phyloP scores from a whole-genome alignment of 2,888 invertebrate species.

The Meiosimyza decipiens region DNA sequence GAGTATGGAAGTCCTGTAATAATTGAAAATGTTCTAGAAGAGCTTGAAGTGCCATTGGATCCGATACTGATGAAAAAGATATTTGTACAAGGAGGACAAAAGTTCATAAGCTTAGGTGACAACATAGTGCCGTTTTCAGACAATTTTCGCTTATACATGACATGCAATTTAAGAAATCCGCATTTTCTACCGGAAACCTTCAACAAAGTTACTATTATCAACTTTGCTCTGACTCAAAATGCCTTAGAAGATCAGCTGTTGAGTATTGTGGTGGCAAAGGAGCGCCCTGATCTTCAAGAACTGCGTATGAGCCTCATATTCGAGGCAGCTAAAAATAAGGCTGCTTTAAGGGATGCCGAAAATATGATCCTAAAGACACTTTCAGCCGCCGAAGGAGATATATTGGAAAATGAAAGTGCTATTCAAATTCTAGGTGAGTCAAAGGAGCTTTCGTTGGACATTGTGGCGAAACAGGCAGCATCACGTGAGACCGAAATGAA shows the following conservation, averaged over 20 bases:
- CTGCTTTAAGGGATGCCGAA: constrained; percentile 85
- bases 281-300: constrained; percentile 89
- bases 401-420: constrained; percentile 90
- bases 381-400: constrained; percentile 85
- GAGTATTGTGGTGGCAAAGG: constrained; percentile 88
- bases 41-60: constrained; percentile 87
- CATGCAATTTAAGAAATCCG: constrained; percentile 89
- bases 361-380: constrained; percentile 88
- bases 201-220: constrained; percentile 86
- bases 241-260: constrained; percentile 88
- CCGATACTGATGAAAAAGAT: constrained; percentile 82
- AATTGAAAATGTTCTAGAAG: constrained; percentile 86
- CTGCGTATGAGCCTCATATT: constrained; percentile 82
- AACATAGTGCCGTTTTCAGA: constrained; percentile 82
- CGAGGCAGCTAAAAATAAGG: constrained; percentile 82
- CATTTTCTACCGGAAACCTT: constrained; percentile 89
- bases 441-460: constrained; percentile 83
- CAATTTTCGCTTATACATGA: constrained; percentile 86
- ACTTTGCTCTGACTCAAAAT: constrained; percentile 82
- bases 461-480: constrained; percentile 84
- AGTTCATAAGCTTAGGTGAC: constrained; percentile 86
- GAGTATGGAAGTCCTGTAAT: constrained; percentile 81
- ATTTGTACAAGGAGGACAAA: constrained; percentile 80
- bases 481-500: constrained; percentile 85
- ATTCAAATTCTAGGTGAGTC: constrained; percentile 89